A percentile compares a stretch with the other conserved stretches of the same genome.
Evolutionary conservation across 2,888 invertebrate species (phyloP).

Genomic region (Syritta pipiens): DNA sequence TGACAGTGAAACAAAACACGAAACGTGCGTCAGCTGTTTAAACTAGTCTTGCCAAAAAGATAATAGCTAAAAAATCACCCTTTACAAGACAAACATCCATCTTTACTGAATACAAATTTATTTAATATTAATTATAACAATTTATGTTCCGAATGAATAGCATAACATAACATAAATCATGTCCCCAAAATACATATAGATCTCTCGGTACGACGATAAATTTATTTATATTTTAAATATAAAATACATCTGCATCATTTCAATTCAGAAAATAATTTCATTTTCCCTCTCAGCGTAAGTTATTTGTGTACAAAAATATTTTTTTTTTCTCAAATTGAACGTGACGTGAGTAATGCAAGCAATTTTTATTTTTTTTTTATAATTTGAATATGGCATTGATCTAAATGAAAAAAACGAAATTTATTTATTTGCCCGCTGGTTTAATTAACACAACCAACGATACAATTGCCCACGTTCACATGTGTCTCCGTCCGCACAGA

Average conservation of each 20-base stretch:
- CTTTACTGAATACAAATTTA: constrained; percentile 49
- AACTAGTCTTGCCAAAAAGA: too few relatives aligned
- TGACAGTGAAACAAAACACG: too few relatives aligned
- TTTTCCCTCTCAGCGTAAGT: too few relatives aligned
- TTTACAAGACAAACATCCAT: too few relatives aligned
- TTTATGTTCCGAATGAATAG: constrained; percentile 48
- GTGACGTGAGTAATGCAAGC: constrained; percentile 33
- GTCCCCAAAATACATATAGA: constrained; percentile 23
- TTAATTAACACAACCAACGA: too few relatives aligned
- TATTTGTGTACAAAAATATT: background rate
- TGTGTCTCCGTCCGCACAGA: too few relatives aligned
- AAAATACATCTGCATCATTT: background rate
- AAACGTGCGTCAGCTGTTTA: too few relatives aligned
- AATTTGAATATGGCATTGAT: constrained; percentile 67
- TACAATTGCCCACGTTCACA: constrained; percentile 21
- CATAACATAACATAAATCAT: constrained; percentile 52
- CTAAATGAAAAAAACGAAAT: constrained; percentile 18
- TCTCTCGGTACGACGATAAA: background rate
- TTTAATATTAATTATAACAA: constrained; percentile 54
- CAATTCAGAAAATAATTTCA: too few relatives aligned
- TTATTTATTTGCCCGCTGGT: too few relatives aligned
- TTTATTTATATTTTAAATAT: background rate
- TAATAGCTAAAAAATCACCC: too few relatives aligned
- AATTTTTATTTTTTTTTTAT: constrained; percentile 21
- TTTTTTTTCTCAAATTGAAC: background rate